Conservation (phyloP, 1,140 invertebrate species). For the Zophobas atratus region DNA sequence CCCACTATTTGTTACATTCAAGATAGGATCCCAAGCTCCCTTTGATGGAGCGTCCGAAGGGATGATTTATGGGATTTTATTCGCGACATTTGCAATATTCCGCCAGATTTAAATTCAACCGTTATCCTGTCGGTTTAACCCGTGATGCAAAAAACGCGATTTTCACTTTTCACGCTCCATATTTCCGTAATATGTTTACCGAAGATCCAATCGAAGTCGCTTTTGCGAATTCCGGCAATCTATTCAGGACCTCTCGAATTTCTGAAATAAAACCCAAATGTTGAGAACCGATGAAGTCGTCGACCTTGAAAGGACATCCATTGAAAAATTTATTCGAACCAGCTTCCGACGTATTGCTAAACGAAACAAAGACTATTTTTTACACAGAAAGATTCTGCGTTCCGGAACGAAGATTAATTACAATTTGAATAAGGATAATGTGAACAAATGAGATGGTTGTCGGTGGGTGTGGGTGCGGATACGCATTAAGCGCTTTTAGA, state of each 20-base stretch:
- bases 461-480: conserved; percentile 12
- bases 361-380: background rate
- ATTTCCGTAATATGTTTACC: conserved; percentile 37
- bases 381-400: background rate
- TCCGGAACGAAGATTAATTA: conserved; percentile 25
- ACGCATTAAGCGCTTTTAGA: conserved; percentile 32
- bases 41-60: conserved; percentile 5
- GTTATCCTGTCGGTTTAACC: conserved; percentile 28
- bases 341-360: background rate
- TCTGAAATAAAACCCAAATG: conserved; percentile 29
- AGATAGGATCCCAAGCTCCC: background rate
- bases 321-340: conserved; percentile 6
- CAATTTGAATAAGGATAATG: conserved; percentile 39
- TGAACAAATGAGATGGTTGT: conserved; percentile 30
- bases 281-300: conserved; percentile 1
- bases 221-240: conserved; percentile 5
- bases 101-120: conserved; percentile 9
- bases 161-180: conserved; percentile 40
- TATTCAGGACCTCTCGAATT: conserved; percentile 4
- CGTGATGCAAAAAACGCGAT: conserved; percentile 10
- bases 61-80: conserved; percentile 32
- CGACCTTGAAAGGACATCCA: background rate
- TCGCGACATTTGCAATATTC: conserved; percentile 31
- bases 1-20: background rate
- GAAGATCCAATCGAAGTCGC: conserved; percentile 25